phyloP scores from a whole-genome alignment of 2,797 vertebrate genomes.

The Vultur gryphus region DNA sequence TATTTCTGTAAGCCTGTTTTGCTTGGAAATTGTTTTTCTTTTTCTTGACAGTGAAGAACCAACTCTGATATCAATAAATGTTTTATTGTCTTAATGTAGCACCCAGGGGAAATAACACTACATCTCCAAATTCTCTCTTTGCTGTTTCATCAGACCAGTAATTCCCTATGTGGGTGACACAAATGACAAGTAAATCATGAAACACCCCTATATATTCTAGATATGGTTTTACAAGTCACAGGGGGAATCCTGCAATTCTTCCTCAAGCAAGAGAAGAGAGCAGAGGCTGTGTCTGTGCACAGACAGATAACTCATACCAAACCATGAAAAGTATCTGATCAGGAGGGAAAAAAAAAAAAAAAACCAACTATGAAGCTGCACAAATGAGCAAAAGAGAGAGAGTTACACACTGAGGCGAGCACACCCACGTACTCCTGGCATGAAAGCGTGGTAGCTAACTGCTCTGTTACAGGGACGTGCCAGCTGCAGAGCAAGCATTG shows the following conservation, averaged over 20 bases:
- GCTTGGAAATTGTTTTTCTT: neutral
- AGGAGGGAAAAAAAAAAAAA: neutral
- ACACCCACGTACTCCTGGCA: neutral
- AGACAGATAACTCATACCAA: neutral
- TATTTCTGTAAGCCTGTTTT: neutral
- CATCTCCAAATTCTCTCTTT: neutral
- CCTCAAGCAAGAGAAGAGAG: neutral
- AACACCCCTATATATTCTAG: neutral
- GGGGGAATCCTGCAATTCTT: neutral
- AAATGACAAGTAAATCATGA: neutral
- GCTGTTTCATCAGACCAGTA: neutral
- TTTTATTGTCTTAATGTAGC: neutral
- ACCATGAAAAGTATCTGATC: neutral
- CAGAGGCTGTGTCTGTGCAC: neutral
- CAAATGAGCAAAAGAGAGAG: neutral
- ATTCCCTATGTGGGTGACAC: neutral
- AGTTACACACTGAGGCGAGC: neutral
- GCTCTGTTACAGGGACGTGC: neutral
- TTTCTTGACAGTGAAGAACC: neutral
- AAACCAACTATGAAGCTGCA: neutral
- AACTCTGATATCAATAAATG: neutral
- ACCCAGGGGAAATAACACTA: neutral
- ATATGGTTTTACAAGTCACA: neutral
- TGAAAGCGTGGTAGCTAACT: neutral
- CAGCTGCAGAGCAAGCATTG: neutral